These are phyloP conservation scores for Podiceps cristatus DNA, from an alignment of 2,113 vertebrate genomes.

Conservation along the genomic window DNA sequence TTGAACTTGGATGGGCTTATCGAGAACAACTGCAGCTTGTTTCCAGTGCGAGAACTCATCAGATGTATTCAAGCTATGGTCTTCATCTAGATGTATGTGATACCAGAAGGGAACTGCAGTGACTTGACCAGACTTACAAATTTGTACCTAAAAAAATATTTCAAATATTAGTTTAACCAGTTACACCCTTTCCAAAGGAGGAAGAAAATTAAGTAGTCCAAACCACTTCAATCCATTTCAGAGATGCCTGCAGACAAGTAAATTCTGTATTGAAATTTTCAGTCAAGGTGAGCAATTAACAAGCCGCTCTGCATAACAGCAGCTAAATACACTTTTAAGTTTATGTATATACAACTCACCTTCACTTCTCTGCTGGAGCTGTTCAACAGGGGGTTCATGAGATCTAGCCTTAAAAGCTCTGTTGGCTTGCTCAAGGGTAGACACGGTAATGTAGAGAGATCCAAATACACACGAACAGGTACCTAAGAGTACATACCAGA, in stretches of 20 bases:
- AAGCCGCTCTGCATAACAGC: not conserved
- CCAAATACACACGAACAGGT: constrained; percentile 92
- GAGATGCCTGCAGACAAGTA: not conserved
- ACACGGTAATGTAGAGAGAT: constrained; percentile 88
- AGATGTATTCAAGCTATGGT: constrained; percentile 86
- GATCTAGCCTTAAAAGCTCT: constrained; percentile 90
- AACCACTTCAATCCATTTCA: not conserved
- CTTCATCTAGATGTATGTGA: constrained; percentile 86
- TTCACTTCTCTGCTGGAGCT: constrained; percentile 86
- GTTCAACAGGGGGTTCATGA: constrained; percentile 88
- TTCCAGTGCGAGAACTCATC: constrained; percentile 92
- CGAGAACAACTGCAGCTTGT: constrained; percentile 92
- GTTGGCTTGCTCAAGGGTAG: constrained; percentile 85
- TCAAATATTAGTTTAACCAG: not conserved
- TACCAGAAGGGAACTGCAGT: constrained; percentile 98
- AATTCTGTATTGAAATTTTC: not conserved
- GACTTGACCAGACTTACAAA: constrained; percentile 82
- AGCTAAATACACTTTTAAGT: not conserved
- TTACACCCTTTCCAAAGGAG: not conserved
- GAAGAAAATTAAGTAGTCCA: not conserved
- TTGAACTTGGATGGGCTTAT: constrained; percentile 85
- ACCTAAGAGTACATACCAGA: constrained; percentile 76
- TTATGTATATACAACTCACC: constrained; percentile 70
- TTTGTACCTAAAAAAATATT: constrained; percentile 79
- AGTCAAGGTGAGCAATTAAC: not conserved